Evolutionary conservation across 1,140 invertebrate genomes (phyloP).

Genomic region (Tetramorium alpestre): DNA sequence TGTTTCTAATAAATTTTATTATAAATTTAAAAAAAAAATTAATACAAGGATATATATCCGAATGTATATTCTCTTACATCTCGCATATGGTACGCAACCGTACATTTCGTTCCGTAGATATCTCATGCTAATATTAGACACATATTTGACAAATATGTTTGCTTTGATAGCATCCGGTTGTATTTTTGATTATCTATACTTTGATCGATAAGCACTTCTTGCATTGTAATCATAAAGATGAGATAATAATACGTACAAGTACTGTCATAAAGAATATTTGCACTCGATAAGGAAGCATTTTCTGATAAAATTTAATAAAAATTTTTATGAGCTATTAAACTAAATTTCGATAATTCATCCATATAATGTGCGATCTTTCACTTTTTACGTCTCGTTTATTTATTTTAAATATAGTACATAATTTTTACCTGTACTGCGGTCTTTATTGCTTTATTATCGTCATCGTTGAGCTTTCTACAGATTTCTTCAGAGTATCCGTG

Average conservation of each 20-base stretch:
- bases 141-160: neutral
- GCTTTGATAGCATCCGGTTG: neutral
- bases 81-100: neutral
- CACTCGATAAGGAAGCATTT: neutral
- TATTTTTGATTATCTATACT: neutral
- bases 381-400: neutral
- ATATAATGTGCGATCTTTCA: neutral
- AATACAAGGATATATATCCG: neutral
- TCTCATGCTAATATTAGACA: neutral
- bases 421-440: slow-evolving; percentile 88
- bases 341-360: neutral
- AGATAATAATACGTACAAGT: neutral
- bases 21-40: neutral
- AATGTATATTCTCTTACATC: neutral
- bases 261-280: neutral
- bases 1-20: neutral
- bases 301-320: neutral
- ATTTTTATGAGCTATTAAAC: neutral
- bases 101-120: neutral
- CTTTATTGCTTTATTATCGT: slow-evolving; percentile 85
- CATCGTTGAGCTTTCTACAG: slow-evolving; percentile 87
- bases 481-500: slow-evolving; percentile 88
- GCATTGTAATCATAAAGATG: neutral
- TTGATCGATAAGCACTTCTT: neutral
- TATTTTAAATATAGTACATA: neutral